phyloP scores from a whole-genome alignment of 2,888 invertebrate species.

The Brenthis hecate region DNA sequence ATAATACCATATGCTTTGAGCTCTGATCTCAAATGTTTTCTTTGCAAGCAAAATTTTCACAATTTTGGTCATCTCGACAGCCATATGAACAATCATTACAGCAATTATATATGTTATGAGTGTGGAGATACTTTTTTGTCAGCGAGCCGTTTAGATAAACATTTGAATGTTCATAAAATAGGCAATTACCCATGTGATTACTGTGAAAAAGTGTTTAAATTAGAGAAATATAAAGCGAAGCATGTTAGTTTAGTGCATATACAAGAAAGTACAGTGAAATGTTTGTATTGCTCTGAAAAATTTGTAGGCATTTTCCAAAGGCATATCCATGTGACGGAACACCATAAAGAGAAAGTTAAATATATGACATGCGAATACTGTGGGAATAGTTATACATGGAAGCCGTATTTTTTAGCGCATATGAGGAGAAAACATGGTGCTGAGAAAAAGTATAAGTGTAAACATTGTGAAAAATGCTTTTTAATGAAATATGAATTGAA shows the following conservation, averaged over 20 bases:
- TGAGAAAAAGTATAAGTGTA: constrained; percentile 53
- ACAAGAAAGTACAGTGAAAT: constrained; percentile 47
- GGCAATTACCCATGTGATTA: constrained; percentile 65
- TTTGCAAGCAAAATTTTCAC: constrained; percentile 51
- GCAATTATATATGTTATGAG: constrained; percentile 60
- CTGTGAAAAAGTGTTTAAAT: constrained; percentile 71
- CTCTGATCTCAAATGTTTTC: constrained; percentile 49
- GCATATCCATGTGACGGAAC: constrained; percentile 51
- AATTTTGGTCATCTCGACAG: constrained; percentile 55
- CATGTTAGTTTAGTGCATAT: constrained; percentile 56
- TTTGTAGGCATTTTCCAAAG: constrained; percentile 48
- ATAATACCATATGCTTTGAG: constrained; percentile 56
- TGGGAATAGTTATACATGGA: constrained; percentile 65
- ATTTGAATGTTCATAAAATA: constrained; percentile 64
- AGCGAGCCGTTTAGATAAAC: constrained; percentile 52
- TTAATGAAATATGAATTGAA: constrained; percentile 43
- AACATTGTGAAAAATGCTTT: constrained; percentile 47
- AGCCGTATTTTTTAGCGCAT: constrained; percentile 65
- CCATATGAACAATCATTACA: constrained; percentile 68
- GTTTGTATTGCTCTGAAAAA: constrained; percentile 53
- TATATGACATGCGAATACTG: constrained; percentile 55
- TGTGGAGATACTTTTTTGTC: constrained; percentile 63
- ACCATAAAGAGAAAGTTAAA: constrained; percentile 54
- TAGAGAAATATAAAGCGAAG: constrained; percentile 55
- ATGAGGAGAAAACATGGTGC: constrained; percentile 59